Conservation (phyloP, 2,113 vertebrate genomes). For the Periophthalmodon schlosseri region DNA sequence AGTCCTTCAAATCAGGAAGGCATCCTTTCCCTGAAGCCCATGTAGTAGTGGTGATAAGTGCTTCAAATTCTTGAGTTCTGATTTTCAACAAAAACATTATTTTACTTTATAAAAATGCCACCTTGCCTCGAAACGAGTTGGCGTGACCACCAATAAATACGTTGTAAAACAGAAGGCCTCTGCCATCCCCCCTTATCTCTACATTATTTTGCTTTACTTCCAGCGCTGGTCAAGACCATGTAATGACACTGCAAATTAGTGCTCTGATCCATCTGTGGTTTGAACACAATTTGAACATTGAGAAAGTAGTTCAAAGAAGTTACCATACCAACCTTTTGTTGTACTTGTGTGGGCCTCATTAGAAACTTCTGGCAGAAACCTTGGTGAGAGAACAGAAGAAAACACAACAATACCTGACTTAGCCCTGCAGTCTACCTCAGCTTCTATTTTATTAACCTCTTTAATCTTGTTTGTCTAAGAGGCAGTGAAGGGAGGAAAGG, state of each 20-base stretch:
- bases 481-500: constrained; percentile 10
- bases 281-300: background rate
- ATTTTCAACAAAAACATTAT: too few species aligned
- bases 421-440: constrained; percentile 4
- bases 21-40: too few species aligned
- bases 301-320: background rate
- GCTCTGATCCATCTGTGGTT: background rate
- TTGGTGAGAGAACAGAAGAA: constrained; percentile 5
- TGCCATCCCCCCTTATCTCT: too few species aligned
- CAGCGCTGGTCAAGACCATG: background rate
- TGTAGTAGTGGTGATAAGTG: too few species aligned
- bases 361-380: background rate
- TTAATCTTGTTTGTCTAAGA: constrained; percentile 26
- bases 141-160: too few species aligned
- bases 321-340: constrained; percentile 39
- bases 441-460: constrained; percentile 24
- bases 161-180: too few species aligned
- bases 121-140: too few species aligned
- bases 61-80: too few species aligned
- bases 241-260: background rate
- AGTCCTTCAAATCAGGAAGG: too few species aligned
- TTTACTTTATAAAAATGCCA: too few species aligned
- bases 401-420: constrained; percentile 2
- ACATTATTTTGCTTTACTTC: background rate
- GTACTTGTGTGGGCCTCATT: constrained; percentile 5